These are phyloP conservation scores for Halocynthia roretzi DNA, from an alignment of 23 tunicate genomes.

Conservation along the genomic window DNA sequence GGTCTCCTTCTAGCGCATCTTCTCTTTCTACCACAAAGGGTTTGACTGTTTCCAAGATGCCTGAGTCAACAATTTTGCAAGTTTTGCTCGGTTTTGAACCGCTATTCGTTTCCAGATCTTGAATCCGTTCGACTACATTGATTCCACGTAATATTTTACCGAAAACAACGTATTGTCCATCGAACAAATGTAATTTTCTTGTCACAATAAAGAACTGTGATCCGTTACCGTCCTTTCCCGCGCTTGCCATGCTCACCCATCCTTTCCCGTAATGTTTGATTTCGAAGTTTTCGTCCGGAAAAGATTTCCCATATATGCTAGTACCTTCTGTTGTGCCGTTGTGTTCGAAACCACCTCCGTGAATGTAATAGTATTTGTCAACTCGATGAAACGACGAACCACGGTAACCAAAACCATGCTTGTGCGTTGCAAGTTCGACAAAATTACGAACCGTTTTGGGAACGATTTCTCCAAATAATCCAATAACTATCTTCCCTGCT, in stretches of 20 bases:
- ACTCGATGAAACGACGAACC: neutral
- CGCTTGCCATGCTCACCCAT: constrained; percentile 13
- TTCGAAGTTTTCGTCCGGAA: neutral
- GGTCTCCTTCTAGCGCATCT: neutral
- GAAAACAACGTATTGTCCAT: neutral
- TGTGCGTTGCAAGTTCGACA: constrained; percentile 3
- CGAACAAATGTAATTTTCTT: neutral
- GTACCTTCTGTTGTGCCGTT: neutral
- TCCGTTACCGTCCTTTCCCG: constrained; percentile 2
- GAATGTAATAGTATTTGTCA: constrained; percentile 6
- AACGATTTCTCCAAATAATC: constrained; percentile 7
- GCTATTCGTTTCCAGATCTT: neutral
- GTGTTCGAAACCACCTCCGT: neutral
- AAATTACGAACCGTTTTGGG: constrained; percentile 2
- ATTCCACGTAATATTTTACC: constrained; percentile 10
- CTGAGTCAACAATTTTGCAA: neutral
- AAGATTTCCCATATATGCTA: constrained; percentile 2
- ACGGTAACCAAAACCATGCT: constrained; percentile 1
- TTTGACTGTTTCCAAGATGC: neutral
- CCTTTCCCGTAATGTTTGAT: constrained; percentile 4
- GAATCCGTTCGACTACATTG: neutral
- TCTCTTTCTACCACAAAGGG: neutral
- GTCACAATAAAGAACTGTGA: constrained; percentile 2
- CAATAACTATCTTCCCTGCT: neutral
- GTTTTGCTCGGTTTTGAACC: neutral